These are phyloP conservation scores for Agrochola macilenta DNA, from an alignment of 2,888 invertebrate species.

Conservation along the genomic window DNA sequence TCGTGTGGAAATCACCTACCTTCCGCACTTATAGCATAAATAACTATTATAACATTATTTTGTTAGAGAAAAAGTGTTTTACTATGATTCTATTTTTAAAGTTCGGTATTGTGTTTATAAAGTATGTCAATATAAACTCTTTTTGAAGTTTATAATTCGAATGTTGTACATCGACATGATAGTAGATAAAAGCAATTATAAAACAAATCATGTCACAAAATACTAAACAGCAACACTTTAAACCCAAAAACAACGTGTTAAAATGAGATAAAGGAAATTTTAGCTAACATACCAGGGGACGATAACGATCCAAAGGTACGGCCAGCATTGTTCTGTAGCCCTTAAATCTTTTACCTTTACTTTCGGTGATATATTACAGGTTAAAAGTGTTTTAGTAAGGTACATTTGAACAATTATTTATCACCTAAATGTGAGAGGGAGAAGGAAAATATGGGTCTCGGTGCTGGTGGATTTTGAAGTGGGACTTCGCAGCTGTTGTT, in stretches of 20 bases:
- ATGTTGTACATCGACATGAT: too few species aligned
- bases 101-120: too few species aligned
- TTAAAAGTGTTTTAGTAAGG: constrained; percentile 65
- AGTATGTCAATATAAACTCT: too few species aligned
- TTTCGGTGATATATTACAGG: constrained; percentile 63
- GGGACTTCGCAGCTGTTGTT: neutral
- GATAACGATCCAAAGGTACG: constrained; percentile 59
- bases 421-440: constrained; percentile 15
- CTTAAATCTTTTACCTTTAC: constrained; percentile 69
- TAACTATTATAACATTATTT: too few species aligned
- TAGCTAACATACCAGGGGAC: constrained; percentile 33
- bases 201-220: neutral
- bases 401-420: constrained; percentile 63
- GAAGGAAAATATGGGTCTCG: constrained; percentile 6
- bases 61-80: too few species aligned
- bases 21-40: too few species aligned
- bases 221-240: constrained; percentile 14
- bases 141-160: too few species aligned
- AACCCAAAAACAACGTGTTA: constrained; percentile 27
- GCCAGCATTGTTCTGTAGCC: constrained; percentile 64
- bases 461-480: neutral
- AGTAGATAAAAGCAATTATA: too few species aligned
- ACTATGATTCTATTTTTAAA: too few species aligned
- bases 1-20: too few species aligned
- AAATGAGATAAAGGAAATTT: constrained; percentile 52